Evolutionary conservation across 2,113 vertebrate genomes (phyloP).

Genomic region (Orientallactaga bullata): DNA sequence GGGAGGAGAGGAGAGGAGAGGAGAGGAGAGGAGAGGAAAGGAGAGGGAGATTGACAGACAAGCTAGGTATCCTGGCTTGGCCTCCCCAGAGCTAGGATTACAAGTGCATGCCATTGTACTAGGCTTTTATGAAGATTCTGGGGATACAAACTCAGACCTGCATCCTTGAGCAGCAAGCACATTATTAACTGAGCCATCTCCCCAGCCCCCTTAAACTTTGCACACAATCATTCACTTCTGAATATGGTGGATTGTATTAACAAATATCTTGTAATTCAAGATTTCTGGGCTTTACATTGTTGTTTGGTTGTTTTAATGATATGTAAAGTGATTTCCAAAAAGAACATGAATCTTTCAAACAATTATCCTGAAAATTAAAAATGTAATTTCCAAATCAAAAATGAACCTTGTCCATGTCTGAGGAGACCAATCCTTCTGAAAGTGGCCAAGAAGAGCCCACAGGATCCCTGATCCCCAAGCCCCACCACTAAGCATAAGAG

Average conservation of each 20-base stretch:
- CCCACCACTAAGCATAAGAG: background rate
- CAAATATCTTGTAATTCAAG: background rate
- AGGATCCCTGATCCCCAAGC: no score
- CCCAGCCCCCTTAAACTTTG: background rate
- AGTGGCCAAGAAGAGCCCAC: background rate
- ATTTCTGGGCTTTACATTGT: background rate
- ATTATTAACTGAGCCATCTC: no score
- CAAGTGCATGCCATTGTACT: no score
- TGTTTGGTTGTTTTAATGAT: background rate
- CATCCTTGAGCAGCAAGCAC: no score
- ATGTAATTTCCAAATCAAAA: slow-evolving; percentile 19
- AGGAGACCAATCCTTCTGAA: background rate
- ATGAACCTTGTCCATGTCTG: background rate
- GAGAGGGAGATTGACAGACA: no score
- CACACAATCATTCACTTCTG: background rate
- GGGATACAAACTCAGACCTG: no score
- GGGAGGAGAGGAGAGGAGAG: no score
- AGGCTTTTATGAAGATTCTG: no score
- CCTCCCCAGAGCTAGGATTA: no score
- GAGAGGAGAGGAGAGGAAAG: no score
- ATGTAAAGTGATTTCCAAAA: background rate
- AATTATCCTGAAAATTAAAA: slow-evolving; percentile 44
- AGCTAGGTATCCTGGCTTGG: no score
- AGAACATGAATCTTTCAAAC: slow-evolving; percentile 2
- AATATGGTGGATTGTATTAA: background rate